Evolutionary conservation across 2,888 invertebrate species (phyloP).

Genomic region (Saturnia japonica): DNA sequence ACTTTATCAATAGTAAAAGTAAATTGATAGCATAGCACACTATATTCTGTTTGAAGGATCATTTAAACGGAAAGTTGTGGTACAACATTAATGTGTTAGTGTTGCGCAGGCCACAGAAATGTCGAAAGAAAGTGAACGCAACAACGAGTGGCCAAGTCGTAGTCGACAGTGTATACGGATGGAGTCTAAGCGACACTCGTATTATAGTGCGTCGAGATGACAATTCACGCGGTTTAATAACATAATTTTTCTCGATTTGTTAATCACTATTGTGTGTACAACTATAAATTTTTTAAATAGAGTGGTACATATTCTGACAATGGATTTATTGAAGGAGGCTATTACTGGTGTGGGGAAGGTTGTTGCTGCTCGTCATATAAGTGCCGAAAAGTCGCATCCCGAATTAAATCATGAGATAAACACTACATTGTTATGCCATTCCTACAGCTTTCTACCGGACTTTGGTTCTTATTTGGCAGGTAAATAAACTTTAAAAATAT

Average conservation of each 20-base stretch:
- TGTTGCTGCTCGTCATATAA: constrained; percentile 61
- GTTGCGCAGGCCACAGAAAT: constrained; percentile 65
- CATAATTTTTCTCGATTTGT: neutral
- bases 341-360: constrained; percentile 48
- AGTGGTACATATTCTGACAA: constrained; percentile 31
- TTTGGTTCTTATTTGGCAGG: constrained; percentile 67
- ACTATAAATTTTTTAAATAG: neutral
- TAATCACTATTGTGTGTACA: constrained; percentile 15
- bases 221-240: constrained; percentile 1
- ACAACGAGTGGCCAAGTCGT: constrained; percentile 27
- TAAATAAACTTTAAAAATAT: constrained; percentile 36
- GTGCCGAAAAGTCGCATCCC: constrained; percentile 52
- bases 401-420: constrained; percentile 59
- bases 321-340: constrained; percentile 64
- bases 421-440: constrained; percentile 65
- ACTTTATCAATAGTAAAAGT: constrained; percentile 12
- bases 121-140: constrained; percentile 80
- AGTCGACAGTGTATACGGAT: constrained; percentile 47
- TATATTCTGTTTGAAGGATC: constrained; percentile 17
- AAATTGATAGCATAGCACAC: neutral
- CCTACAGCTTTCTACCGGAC: constrained; percentile 65
- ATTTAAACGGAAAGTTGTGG: constrained; percentile 19
- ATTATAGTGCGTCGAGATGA: constrained; percentile 23
- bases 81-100: constrained; percentile 36
- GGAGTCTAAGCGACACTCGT: constrained; percentile 40